Conservation (phyloP, 1,140 invertebrate genomes). For the Drosophila neocordata region DNA sequence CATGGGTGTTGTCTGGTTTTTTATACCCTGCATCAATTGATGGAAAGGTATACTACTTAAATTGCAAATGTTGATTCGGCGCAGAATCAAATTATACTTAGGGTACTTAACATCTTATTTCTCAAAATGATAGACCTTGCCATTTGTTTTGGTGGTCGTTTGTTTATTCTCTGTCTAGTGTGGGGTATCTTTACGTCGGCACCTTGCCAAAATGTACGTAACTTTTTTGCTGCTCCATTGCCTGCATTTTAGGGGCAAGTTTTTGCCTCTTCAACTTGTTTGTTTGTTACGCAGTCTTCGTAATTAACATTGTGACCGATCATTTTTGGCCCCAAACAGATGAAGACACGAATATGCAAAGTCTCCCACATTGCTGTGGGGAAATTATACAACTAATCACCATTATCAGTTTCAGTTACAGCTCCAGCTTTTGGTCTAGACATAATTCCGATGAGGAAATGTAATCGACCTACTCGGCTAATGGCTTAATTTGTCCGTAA, state of each 20-base stretch:
- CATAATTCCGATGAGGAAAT: slow-evolving; percentile 55
- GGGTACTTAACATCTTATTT: too few species aligned
- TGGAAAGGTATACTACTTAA: background rate
- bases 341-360: slow-evolving; percentile 44
- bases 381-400: slow-evolving; percentile 37
- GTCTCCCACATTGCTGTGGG: slow-evolving; percentile 13
- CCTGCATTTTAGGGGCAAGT: slow-evolving; percentile 60
- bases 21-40: slow-evolving; percentile 9
- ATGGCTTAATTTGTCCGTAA: slow-evolving; percentile 31
- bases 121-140: too few species aligned
- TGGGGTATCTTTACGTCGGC: background rate
- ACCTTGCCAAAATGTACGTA: background rate
- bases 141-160: too few species aligned
- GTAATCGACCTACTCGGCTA: slow-evolving; percentile 18
- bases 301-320: slow-evolving; percentile 38
- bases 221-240: slow-evolving; percentile 48
- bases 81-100: too few species aligned
- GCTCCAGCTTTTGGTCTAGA: background rate
- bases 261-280: slow-evolving; percentile 17
- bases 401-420: slow-evolving; percentile 22
- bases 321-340: slow-evolving; percentile 27
- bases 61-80: too few species aligned
- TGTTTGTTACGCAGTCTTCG: slow-evolving; percentile 67
- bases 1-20: slow-evolving; percentile 57
- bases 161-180: background rate